Conservation (phyloP, 2,797 vertebrate species). For the Cyclopterus lumpus region DNA sequence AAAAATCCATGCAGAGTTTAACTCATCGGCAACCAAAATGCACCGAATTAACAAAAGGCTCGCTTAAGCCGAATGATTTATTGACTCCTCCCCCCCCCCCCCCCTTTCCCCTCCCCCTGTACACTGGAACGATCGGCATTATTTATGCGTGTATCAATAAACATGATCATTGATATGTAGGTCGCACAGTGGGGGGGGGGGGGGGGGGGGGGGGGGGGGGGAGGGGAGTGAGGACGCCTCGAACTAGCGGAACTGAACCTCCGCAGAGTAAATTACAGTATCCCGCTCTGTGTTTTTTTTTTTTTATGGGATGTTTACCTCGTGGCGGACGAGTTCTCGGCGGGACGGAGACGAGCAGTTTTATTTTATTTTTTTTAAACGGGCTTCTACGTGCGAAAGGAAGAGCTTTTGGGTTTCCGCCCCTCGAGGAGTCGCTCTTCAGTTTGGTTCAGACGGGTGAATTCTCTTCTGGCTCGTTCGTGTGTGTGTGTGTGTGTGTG, state of each 20-base stretch:
- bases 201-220: no score
- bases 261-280: slow-evolving; percentile 39
- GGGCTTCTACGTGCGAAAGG: no score
- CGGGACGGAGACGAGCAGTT: no score
- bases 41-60: slow-evolving; percentile 16
- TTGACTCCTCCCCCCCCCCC: slow-evolving; percentile 15
- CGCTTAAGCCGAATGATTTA: slow-evolving; percentile 35
- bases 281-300: no score
- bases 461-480: no score
- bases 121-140: slow-evolving; percentile 18
- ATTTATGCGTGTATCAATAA: slow-evolving; percentile 42
- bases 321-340: slow-evolving; percentile 50
- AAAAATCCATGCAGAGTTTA: slow-evolving; percentile 13
- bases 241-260: slow-evolving; percentile 8
- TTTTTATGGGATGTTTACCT: slow-evolving; percentile 62
- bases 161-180: slow-evolving; percentile 49
- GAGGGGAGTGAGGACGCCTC: neutral
- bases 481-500: no score
- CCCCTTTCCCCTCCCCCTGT: neutral
- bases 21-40: slow-evolving; percentile 4
- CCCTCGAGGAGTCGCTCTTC: no score
- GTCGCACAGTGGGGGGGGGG: no score
- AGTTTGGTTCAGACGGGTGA: no score
- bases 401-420: no score
- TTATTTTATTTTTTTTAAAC: no score